Evolutionary conservation across 2,797 vertebrate species (phyloP).

Genomic region (Hypotaenidia philippensis): DNA sequence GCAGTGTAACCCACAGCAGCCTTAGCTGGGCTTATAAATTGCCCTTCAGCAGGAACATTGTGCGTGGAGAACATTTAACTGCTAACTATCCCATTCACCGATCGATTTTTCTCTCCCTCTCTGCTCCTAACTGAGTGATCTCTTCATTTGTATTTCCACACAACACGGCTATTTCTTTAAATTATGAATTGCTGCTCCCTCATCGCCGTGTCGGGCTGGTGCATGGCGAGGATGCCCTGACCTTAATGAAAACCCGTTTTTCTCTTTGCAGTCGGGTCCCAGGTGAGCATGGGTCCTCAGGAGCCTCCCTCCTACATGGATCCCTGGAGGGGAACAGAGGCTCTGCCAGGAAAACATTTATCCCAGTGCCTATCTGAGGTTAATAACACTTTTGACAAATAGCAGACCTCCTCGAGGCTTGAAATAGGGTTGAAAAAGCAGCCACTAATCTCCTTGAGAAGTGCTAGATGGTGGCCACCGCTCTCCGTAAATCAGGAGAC

Average conservation of each 20-base stretch:
- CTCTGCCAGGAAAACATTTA: slow-evolving; percentile 27
- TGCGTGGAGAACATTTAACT: slow-evolving; percentile 44
- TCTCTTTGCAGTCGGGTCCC: not conserved
- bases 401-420: not conserved
- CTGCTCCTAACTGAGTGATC: slow-evolving; percentile 8
- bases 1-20: not conserved
- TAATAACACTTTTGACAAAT: slow-evolving; percentile 45
- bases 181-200: not conserved
- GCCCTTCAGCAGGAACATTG: slow-evolving; percentile 30
- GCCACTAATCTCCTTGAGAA: slow-evolving; percentile 31
- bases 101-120: slow-evolving; percentile 48
- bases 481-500: not conserved
- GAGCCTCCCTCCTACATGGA: not conserved
- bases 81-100: slow-evolving; percentile 36
- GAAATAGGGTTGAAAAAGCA: slow-evolving; percentile 39
- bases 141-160: not conserved
- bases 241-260: not conserved
- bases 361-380: not conserved
- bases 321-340: not conserved
- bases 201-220: not conserved
- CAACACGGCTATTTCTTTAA: slow-evolving; percentile 23
- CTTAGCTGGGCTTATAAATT: slow-evolving; percentile 40
- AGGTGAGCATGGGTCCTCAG: not conserved
- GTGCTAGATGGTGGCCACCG: slow-evolving; percentile 7
- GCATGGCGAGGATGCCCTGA: not conserved